Evolutionary conservation across 1,140 invertebrate genomes (phyloP), one percentile per base, ranked within the genome.

Genomic region (Asbolus verrucosus): DNA sequence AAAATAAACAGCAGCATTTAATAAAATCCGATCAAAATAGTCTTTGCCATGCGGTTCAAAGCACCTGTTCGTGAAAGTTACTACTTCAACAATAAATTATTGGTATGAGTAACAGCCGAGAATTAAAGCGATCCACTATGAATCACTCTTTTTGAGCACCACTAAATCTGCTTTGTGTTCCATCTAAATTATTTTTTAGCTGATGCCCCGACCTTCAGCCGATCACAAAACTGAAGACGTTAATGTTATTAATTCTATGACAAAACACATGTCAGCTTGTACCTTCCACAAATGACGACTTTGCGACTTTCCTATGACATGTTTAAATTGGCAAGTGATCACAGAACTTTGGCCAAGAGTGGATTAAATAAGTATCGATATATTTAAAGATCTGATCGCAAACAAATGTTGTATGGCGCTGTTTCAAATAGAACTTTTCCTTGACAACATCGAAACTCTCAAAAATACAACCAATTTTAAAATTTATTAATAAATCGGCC

Each of bases 341-440:
- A 3, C 15, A 27, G 36, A 46, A 46, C 18, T 30, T 50, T 15
- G 21, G 65, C 65, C 65, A 67, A 46, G 24, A 31, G 6, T 4
- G 41, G 31, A 67, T 67, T 54, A 67, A 54, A 50, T 38, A 46
- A 50, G 41, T 31, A 54, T 54, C 43, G 41, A 67, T 54, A 43
- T 65, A 65, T 65, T 65, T 65, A 41, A 65, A 65, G 36, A 6
- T 38, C 39, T 38, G 61, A 39, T 63, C 36, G 61, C 16, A 33
- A 61, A 61, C 59, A 61, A 61, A 61, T 61, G 30, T 33, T 43
- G 39, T 14, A 14, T 16, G 13, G 39, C 39, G 39, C 16, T 43
- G 15, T 16, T 16, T 11, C 33, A 16, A 3, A 18, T 14, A 5
- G 5, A 30, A 46, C 5, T 46, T 54, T 54, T 54, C 21, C 18